Base-by-base conservation (phyloP, 2,888 invertebrate genomes). In the Drosophila vallismaia region DNA sequence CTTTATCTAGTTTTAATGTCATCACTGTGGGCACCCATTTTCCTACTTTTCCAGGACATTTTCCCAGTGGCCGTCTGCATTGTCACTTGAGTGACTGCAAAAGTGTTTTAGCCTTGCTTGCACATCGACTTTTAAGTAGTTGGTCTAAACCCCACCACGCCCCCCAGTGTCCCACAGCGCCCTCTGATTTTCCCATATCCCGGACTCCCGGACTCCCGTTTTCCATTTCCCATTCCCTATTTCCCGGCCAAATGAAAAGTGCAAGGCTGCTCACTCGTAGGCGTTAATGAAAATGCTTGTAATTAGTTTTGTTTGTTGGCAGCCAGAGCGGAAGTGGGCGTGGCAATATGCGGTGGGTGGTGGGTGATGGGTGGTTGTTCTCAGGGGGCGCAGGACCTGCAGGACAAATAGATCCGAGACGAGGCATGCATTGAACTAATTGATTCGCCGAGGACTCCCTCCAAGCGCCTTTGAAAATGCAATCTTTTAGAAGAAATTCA, bases 231-330 rank as follows among this genome's bases (percentile, higher is more conserved):
- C 40, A 9, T 40, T 14, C 38, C 9, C 50, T 38, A 38, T 9
- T 42, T 50, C 31, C 36, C 40, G 10, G 51, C 24, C 8, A 58
- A 70, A 58, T 59, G 12, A 48, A 48, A 36, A 69, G 58, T 51
- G 40, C 58, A 42, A 36, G 63, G 56, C 64, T 62, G 71, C 60
- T 66, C 73, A 68, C 52, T 83, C 72, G 86, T 85, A 83, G 87
- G 83, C 83, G 83, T 83, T 87, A 83, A 83, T 83, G 83, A 83
- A 83, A 83, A 83, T 81, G 86, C 87, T 85, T 83, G 83, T 83
- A 83, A 83, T 83, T 83, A 82, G 83, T 83, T 83, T 87, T 87
- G 79, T 83, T 83, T 87, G 82, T 82, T 85, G 84, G 87, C 81
- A 76, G 66, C 76, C 75, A 73, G 71, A 74, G 68, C 87, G 87